A percentile compares a stretch with the other conserved stretches of the same genome.
These are phyloP conservation scores for Musca domestica DNA, from an alignment of 1,140 invertebrate genomes.

Conservation along the genomic window DNA sequence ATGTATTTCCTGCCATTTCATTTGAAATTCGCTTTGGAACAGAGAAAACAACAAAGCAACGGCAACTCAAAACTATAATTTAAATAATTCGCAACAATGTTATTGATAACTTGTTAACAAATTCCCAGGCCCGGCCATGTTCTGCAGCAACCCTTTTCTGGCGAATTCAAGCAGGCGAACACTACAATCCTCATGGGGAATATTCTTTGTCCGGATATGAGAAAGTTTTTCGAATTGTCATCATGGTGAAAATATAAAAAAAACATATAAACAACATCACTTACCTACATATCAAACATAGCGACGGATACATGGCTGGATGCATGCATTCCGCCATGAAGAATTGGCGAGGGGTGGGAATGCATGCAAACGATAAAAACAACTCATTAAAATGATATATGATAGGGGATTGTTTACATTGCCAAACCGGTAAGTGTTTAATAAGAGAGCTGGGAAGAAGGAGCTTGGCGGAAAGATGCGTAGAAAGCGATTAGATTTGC, in stretches of 20 bases:
- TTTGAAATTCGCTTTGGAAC: conserved; percentile 9
- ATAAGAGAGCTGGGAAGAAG: neutral
- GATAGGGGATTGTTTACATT: conserved; percentile 6
- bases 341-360: neutral
- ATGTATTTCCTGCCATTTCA: conserved; percentile 7
- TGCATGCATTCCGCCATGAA: too few species aligned
- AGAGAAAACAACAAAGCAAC: neutral
- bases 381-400: conserved; percentile 14
- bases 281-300: neutral
- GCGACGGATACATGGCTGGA: too few species aligned
- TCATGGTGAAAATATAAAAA: neutral
- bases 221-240: neutral
- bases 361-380: conserved; percentile 8
- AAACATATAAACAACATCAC: neutral
- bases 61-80: conserved; percentile 3
- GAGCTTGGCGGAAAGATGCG: too few species aligned
- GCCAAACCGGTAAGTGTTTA: conserved; percentile 6
- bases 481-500: conserved; percentile 8
- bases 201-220: conserved; percentile 1
- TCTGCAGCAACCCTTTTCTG: neutral
- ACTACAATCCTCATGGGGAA: neutral
- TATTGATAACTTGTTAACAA: conserved; percentile 12
- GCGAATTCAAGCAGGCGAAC: neutral
- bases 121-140: too few species aligned
- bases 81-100: conserved; percentile 22